Conservation (phyloP, 2,797 vertebrate genomes). For the Falco cherrug region DNA sequence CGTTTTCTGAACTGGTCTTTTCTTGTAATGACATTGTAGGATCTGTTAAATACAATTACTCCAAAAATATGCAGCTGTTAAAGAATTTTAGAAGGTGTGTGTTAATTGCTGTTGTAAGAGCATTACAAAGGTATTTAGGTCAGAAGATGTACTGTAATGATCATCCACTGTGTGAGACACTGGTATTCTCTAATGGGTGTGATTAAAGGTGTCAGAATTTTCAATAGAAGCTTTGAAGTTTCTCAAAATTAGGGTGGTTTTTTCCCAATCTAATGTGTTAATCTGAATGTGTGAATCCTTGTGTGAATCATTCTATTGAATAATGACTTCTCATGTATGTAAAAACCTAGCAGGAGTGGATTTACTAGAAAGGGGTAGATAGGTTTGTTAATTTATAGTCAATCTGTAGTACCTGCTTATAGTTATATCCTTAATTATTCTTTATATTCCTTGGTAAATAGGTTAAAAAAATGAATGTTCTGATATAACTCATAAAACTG, state of each 20-base stretch:
- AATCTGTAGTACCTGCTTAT: not conserved
- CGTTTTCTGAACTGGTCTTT: not conserved
- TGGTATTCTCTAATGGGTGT: not conserved
- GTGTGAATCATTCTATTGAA: not conserved
- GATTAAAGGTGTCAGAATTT: conserved; percentile 22
- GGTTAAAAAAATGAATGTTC: not conserved
- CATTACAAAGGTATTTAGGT: conserved; percentile 45
- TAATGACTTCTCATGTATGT: not conserved
- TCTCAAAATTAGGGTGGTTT: not conserved
- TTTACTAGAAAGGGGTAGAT: not conserved
- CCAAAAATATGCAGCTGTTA: not conserved
- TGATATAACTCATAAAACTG: not conserved
- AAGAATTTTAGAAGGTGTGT: not conserved
- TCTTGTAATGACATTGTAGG: not conserved
- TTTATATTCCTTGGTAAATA: not conserved
- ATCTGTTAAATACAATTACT: not conserved
- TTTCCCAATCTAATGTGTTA: not conserved
- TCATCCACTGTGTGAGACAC: not conserved
- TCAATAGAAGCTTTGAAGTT: not conserved
- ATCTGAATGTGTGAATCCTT: not conserved
- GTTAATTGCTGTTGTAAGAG: conserved; percentile 16
- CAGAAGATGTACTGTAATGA: not conserved
- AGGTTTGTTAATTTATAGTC: not conserved
- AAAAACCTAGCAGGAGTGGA: not conserved
- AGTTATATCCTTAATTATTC: not conserved